phyloP scores from a whole-genome alignment of 2,888 invertebrate species.

The Clepsis dumicolana region DNA sequence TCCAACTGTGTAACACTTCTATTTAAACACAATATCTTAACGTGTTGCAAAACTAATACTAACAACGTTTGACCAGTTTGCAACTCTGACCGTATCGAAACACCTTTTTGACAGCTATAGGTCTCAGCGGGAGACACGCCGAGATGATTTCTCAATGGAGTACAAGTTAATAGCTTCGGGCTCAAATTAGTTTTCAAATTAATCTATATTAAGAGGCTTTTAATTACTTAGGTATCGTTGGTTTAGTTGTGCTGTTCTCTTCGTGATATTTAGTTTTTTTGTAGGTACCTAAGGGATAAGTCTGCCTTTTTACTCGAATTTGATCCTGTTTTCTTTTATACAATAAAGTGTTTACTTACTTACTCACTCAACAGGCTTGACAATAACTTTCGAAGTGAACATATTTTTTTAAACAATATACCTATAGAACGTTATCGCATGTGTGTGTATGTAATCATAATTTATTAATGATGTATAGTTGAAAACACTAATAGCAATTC shows the following conservation, averaged over 20 bases:
- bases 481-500: no score
- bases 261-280: neutral
- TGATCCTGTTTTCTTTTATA: no score
- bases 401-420: no score
- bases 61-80: slow-evolving; percentile 11
- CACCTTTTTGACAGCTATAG: slow-evolving; percentile 37
- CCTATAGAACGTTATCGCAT: no score
- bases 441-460: no score
- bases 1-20: neutral
- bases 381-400: no score
- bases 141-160: slow-evolving; percentile 38
- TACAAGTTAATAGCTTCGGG: slow-evolving; percentile 40
- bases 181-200: slow-evolving; percentile 38
- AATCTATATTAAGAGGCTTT: slow-evolving; percentile 19
- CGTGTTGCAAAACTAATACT: slow-evolving; percentile 24
- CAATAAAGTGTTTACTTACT: no score
- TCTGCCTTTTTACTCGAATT: no score
- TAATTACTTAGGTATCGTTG: slow-evolving; percentile 25
- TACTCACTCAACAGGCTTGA: no score
- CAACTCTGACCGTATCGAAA: slow-evolving; percentile 25
- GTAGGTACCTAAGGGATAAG: no score
- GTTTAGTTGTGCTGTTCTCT: neutral
- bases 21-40: neutral
- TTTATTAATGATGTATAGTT: no score
- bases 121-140: slow-evolving; percentile 30